These are phyloP conservation scores for Phyllopteryx taeniolatus DNA, from an alignment of 2,113 vertebrate genomes.

Conservation along the genomic window DNA sequence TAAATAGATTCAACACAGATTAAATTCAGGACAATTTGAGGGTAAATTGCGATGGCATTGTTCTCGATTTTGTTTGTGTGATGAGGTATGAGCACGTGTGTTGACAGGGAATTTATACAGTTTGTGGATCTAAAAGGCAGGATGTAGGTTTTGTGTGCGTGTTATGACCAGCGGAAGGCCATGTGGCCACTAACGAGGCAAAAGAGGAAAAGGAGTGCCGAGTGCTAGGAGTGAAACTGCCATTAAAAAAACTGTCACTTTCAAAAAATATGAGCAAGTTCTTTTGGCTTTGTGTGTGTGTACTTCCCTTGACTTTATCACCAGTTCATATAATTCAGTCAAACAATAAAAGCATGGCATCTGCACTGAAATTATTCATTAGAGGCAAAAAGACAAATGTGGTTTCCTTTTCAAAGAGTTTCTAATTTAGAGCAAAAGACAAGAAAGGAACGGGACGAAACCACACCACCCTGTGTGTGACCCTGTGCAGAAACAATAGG, in stretches of 20 bases:
- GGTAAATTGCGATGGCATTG: background rate
- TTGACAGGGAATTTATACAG: slow-evolving; percentile 34
- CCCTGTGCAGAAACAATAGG: background rate
- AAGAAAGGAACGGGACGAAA: background rate
- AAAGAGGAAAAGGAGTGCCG: slow-evolving; percentile 40
- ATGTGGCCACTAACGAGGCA: slow-evolving; percentile 21
- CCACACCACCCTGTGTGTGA: background rate
- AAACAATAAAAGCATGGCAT: slow-evolving; percentile 37
- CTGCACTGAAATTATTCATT: slow-evolving; percentile 4
- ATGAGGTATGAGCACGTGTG: slow-evolving; percentile 4
- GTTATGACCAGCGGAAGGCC: slow-evolving; percentile 35
- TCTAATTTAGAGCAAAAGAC: slow-evolving; percentile 36
- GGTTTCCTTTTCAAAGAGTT: slow-evolving; percentile 23
- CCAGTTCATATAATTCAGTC: slow-evolving; percentile 38
- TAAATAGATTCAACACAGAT: background rate
- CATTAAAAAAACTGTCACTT: slow-evolving; percentile 48
- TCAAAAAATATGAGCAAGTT: slow-evolving; percentile 34
- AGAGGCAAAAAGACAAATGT: slow-evolving; percentile 16
- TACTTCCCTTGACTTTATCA: slow-evolving; percentile 19
- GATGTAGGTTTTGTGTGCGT: slow-evolving; percentile 35
- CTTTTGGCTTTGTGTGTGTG: background rate
- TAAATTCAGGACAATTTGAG: background rate
- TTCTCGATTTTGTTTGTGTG: background rate
- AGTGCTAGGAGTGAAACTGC: slow-evolving; percentile 29
- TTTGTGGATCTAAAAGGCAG: slow-evolving; percentile 42